These are phyloP conservation scores for Fabriciana adippe DNA, from an alignment of 2,888 invertebrate genomes.

Conservation along the genomic window DNA sequence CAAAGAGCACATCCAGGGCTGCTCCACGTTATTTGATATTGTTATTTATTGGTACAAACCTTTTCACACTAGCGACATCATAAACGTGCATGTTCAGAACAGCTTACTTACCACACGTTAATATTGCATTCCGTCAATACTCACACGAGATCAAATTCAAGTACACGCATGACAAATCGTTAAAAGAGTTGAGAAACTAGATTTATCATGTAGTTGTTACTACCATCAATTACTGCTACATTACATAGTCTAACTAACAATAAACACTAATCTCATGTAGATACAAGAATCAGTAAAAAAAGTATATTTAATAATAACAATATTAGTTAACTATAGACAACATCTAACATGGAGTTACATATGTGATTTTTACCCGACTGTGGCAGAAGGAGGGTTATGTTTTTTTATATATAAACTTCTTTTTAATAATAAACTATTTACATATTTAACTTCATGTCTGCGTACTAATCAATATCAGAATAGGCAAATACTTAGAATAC, in stretches of 20 bases:
- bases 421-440: not conserved
- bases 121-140: constrained; percentile 81
- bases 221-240: constrained; percentile 31
- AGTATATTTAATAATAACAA: constrained; percentile 5
- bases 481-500: constrained; percentile 45
- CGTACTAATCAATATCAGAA: constrained; percentile 5
- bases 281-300: constrained; percentile 6
- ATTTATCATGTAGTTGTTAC: constrained; percentile 30
- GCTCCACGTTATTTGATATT: constrained; percentile 61
- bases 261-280: constrained; percentile 29
- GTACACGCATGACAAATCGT: constrained; percentile 63
- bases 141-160: constrained; percentile 55
- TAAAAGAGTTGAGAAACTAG: constrained; percentile 35
- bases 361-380: not conserved
- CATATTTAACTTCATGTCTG: constrained; percentile 14
- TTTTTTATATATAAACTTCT: not conserved
- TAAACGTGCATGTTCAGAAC: constrained; percentile 63
- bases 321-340: not conserved
- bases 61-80: constrained; percentile 61
- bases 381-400: too few relatives aligned
- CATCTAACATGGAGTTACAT: constrained; percentile 4
- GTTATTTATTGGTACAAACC: constrained; percentile 63
- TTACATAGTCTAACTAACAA: constrained; percentile 37
- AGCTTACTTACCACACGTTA: constrained; percentile 72
- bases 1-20: constrained; percentile 66